phyloP scores from a whole-genome alignment of 2,888 invertebrate species.

The Parascotia fuliginaria region DNA sequence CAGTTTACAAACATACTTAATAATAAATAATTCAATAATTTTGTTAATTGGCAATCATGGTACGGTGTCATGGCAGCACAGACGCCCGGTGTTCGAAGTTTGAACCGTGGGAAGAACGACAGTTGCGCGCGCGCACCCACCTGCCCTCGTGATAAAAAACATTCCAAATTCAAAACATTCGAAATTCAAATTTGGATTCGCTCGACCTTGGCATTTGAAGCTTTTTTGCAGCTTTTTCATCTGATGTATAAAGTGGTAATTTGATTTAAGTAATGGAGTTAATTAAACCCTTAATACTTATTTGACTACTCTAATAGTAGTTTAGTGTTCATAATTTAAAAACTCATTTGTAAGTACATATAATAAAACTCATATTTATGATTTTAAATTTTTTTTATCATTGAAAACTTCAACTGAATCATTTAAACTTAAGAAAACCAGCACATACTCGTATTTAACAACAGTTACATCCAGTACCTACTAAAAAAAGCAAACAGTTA shows the following conservation, averaged over 20 bases:
- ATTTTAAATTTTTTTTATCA: too few species aligned
- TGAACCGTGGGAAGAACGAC: slow-evolving; percentile 81
- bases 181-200: slow-evolving; percentile 77
- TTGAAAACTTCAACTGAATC: too few species aligned
- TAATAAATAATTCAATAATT: slow-evolving; percentile 49
- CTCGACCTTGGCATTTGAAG: slow-evolving; percentile 70
- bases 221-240: slow-evolving; percentile 30
- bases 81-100: slow-evolving; percentile 70
- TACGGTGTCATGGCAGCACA: slow-evolving; percentile 65
- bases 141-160: slow-evolving; percentile 78
- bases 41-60: slow-evolving; percentile 80
- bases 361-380: too few species aligned
- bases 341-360: too few species aligned
- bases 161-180: slow-evolving; percentile 53
- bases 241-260: slow-evolving; percentile 16
- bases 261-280: neutral
- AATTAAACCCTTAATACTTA: neutral
- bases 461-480: too few species aligned
- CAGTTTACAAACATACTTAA: slow-evolving; percentile 1
- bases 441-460: too few species aligned
- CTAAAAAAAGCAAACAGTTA: neutral
- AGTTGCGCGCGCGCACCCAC: slow-evolving; percentile 76
- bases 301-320: too few species aligned
- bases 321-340: too few species aligned
- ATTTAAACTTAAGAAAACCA: too few species aligned